Evolutionary conservation across 1,140 invertebrate species (phyloP).

Genomic region (Cephus cinctus): DNA sequence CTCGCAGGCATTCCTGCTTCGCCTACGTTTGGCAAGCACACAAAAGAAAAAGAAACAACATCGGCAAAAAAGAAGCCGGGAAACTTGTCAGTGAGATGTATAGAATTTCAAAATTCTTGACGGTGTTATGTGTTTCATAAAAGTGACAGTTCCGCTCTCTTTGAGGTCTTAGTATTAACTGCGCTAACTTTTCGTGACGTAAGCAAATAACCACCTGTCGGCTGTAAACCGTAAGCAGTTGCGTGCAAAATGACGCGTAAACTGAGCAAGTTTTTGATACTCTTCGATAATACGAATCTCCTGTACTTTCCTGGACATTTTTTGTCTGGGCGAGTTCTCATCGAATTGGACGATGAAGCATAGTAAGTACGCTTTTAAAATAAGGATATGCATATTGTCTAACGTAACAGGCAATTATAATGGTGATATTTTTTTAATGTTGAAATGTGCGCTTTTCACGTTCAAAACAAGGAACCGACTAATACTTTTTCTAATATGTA

Average conservation of each 20-base stretch:
- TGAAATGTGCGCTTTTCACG: no score
- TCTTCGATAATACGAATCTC: constrained; percentile 91
- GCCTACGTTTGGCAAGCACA: no score
- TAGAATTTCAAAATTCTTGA: neutral
- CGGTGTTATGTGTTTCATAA: neutral
- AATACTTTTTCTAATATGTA: no score
- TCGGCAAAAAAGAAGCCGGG: no score
- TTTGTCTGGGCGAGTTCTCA: constrained; percentile 84
- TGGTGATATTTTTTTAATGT: neutral
- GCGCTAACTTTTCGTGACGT: constrained; percentile 27
- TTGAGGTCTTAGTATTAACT: constrained; percentile 12
- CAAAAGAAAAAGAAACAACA: no score
- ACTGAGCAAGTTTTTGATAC: constrained; percentile 87
- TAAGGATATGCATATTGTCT: neutral
- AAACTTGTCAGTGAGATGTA: neutral
- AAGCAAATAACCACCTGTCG: constrained; percentile 16
- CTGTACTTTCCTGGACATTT: constrained; percentile 92
- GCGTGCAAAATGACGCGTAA: constrained; percentile 73
- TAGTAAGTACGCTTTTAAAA: constrained; percentile 55
- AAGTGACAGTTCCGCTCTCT: neutral
- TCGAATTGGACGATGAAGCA: constrained; percentile 91
- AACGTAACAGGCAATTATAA: neutral
- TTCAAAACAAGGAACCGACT: no score
- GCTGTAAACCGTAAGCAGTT: neutral
- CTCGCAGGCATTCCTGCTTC: no score